Base-by-base conservation (phyloP, 2,113 vertebrate species). In the Phyllostomus hastatus region DNA sequence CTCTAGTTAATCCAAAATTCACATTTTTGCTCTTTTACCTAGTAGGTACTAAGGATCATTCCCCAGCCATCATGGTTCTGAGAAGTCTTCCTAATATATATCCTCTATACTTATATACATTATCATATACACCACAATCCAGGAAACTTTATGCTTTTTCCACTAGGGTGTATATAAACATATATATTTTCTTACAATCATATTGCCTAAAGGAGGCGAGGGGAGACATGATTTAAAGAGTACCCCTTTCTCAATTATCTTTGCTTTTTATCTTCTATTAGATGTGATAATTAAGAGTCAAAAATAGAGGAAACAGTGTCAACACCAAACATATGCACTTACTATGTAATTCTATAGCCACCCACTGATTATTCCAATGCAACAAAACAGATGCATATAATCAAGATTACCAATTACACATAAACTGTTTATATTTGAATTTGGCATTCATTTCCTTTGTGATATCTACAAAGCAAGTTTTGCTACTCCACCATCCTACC, bases 21-120 rank as follows among this genome's bases (percentile, higher is more conserved):
- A 88, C 48, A 78, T 91, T 91, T 73, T 67, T 88, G 10, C 92
- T 90, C 11, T 43, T 41, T 94, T 24, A 66, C 33, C 9, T 50
- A 88, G 20, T 61, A 85, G 11, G 0, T 83, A 20, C 69, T 28
- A 95, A 91, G 8, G 2, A 91, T 69, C 26, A 9, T 92, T 91
- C 16, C 31, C 33, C 80, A 80, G 91, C 0, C 43, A 35, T 81
- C 7, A 19, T 26, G 12, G 19, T 46, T 90, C 15, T 57, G 61
- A 79, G 57, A 95, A 75, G 20, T 92, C 38, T 69, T 82, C 31
- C 19, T 69, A 7, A 41, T 15, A 64, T 24, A 43, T 52, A 54
- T 88, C 7, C 31, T 31, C 61, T 64, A 31, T 57, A 20, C 10
- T 38, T 66, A 24, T 59, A 70, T 67, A 20, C 1, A 81, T 91